Percentiles rank a stretch among this genome's conserved stretches.
Evolutionary conservation across 2,888 invertebrate species (phyloP).

Genomic region (Heteromurus nitidus): DNA sequence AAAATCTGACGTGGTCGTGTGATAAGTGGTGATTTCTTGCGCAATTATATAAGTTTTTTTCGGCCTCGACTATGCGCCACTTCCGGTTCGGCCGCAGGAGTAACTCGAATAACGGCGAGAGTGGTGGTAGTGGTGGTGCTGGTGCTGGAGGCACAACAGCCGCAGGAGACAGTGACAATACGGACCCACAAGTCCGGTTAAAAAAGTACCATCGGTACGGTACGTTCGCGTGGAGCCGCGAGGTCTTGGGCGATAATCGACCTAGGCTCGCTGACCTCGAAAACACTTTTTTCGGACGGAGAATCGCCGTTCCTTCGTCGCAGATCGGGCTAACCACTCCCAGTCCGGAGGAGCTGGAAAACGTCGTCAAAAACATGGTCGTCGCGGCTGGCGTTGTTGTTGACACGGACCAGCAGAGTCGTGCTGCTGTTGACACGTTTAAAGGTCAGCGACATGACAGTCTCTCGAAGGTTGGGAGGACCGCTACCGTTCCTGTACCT

Average conservation of each 20-base stretch:
- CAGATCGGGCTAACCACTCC: conserved; percentile 40
- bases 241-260: conserved; percentile 40
- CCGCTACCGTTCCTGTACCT: conserved; percentile 42
- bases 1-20: no score
- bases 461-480: conserved; percentile 41
- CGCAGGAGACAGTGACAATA: neutral
- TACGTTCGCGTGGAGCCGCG: conserved; percentile 65
- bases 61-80: conserved; percentile 40
- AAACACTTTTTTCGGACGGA: conserved; percentile 59
- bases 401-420: neutral
- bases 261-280: conserved; percentile 50
- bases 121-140: conserved; percentile 22
- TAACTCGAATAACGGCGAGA: conserved; percentile 40
- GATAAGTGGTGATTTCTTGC: no score
- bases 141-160: neutral
- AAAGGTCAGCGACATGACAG: no score
- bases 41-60: no score
- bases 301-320: conserved; percentile 25
- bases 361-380: neutral
- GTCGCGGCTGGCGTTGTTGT: neutral
- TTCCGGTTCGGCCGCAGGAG: conserved; percentile 44
- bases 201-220: conserved; percentile 63
- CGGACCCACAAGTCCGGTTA: conserved; percentile 49
- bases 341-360: conserved; percentile 50
- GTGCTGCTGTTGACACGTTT: neutral